phyloP scores from a whole-genome alignment of 2,888 invertebrate species.

The Platycnemis pennipes region DNA sequence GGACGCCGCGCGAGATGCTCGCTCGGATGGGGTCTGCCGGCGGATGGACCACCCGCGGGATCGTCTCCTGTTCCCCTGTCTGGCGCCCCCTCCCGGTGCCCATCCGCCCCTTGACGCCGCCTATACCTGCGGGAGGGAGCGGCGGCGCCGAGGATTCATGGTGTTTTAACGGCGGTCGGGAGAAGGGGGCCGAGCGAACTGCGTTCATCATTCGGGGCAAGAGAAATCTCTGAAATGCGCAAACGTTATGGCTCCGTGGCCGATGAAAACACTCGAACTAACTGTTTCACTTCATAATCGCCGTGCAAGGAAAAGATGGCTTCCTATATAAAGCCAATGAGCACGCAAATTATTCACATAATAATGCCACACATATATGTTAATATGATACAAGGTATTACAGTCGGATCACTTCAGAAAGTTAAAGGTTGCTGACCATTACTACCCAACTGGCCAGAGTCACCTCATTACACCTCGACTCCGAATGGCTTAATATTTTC shows the following conservation, averaged over 20 bases:
- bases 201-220: background rate
- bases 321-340: background rate
- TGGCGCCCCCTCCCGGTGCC: background rate
- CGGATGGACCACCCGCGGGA: background rate
- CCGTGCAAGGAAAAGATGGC: background rate
- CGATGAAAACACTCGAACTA: background rate
- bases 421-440: too few relatives aligned
- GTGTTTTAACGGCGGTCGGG: constrained; percentile 8
- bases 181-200: background rate
- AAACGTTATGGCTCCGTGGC: background rate
- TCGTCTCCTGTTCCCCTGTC: background rate
- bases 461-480: too few relatives aligned
- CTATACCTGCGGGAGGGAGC: background rate
- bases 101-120: background rate
- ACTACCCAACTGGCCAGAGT: too few relatives aligned
- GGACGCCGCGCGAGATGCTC: background rate
- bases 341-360: too few relatives aligned
- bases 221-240: background rate
- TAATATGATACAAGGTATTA: too few relatives aligned
- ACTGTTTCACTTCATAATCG: background rate
- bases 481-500: too few relatives aligned
- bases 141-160: background rate
- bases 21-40: background rate
- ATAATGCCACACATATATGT: too few relatives aligned
- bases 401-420: too few relatives aligned